phyloP scores from a whole-genome alignment of 2,888 invertebrate genomes.

The Tinea pellionella region DNA sequence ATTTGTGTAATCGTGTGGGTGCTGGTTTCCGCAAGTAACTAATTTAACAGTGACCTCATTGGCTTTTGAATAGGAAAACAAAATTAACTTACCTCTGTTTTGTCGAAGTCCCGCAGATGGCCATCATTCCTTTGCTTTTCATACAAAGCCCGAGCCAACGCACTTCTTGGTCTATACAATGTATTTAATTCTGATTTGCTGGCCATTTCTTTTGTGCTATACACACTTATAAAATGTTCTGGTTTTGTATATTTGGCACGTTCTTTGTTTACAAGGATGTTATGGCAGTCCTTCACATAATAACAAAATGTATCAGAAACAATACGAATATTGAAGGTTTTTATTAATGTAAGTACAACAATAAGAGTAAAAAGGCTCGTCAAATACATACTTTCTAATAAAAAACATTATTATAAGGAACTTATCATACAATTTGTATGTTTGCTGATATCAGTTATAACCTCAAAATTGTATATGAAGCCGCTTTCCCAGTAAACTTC shows the following conservation, averaged over 20 bases:
- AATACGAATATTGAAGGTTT: constrained; percentile 23
- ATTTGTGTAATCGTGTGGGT: too few relatives aligned
- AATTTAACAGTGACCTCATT: too few relatives aligned
- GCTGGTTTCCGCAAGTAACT: too few relatives aligned
- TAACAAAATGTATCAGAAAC: constrained; percentile 38
- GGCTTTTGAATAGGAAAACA: not conserved
- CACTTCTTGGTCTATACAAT: constrained; percentile 75
- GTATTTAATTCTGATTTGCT: constrained; percentile 42
- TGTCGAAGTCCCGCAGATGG: constrained; percentile 74
- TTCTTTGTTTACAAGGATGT: constrained; percentile 18
- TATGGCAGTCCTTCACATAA: constrained; percentile 38
- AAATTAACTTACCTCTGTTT: constrained; percentile 70
- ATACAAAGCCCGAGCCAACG: constrained; percentile 77
- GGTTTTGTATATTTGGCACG: not conserved
- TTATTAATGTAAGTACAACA: constrained; percentile 17
- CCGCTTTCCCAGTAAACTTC: not conserved
- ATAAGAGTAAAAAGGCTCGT: not conserved
- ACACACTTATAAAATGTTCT: not conserved
- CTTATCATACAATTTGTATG: not conserved
- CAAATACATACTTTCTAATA: not conserved
- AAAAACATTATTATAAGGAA: not conserved
- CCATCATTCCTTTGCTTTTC: constrained; percentile 79
- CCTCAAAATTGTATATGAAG: not conserved
- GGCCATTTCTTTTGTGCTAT: constrained; percentile 32
- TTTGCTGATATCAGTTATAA: not conserved